These are phyloP conservation scores for Drosophila meridionalis DNA, from an alignment of 2,888 invertebrate species.

Conservation along the genomic window DNA sequence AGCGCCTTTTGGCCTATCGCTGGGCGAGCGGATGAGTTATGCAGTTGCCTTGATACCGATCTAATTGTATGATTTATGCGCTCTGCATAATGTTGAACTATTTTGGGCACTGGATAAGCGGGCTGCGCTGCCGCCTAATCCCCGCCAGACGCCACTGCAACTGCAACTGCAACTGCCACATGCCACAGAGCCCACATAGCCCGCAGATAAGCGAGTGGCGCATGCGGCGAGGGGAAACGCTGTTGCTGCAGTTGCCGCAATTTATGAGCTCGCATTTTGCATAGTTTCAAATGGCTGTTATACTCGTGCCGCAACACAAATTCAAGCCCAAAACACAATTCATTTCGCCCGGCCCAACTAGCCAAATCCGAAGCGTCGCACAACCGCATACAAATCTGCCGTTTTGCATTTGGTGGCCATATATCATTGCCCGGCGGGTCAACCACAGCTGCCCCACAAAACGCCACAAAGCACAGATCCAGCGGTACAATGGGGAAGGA, in stretches of 20 bases:
- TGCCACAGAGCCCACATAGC: constrained; percentile 20
- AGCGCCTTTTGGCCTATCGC: constrained; percentile 56
- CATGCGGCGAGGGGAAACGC: constrained; percentile 11
- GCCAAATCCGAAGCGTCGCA: constrained; percentile 46
- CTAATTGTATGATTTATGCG: constrained; percentile 75
- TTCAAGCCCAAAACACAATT: constrained; percentile 55
- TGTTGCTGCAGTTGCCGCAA: constrained; percentile 44
- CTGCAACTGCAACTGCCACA: constrained; percentile 15
- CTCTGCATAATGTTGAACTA: constrained; percentile 65
- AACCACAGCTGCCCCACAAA: constrained; percentile 15
- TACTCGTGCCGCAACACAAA: constrained; percentile 57
- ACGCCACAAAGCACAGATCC: background rate
- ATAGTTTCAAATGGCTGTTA: constrained; percentile 75
- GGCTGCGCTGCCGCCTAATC: constrained; percentile 40
- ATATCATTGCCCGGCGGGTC: constrained; percentile 58
- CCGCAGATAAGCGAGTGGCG: constrained; percentile 38
- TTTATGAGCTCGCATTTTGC: constrained; percentile 73
- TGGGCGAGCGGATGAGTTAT: constrained; percentile 44
- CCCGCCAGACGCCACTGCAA: constrained; percentile 25
- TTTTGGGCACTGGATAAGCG: constrained; percentile 44
- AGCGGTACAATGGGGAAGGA: constrained; percentile 36
- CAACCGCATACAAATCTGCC: constrained; percentile 67
- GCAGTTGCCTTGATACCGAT: constrained; percentile 54
- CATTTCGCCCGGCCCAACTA: constrained; percentile 50
- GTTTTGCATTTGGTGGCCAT: constrained; percentile 75